These are phyloP conservation scores for Lamproptera curius DNA, from an alignment of 2,888 invertebrate genomes.

Conservation along the genomic window DNA sequence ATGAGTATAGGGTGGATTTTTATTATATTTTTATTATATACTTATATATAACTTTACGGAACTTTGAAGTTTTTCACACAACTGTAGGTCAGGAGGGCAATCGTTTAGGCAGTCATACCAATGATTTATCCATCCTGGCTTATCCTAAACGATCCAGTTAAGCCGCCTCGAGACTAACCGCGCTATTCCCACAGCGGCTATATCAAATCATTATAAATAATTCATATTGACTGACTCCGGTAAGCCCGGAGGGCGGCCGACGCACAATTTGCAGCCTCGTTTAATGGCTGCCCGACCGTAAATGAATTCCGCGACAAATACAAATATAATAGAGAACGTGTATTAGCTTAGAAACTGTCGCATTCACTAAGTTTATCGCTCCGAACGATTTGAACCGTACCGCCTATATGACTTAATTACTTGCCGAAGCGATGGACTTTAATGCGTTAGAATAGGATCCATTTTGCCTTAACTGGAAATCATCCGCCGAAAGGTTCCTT, in stretches of 20 bases:
- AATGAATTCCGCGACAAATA: slow-evolving; percentile 24
- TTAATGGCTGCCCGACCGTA: slow-evolving; percentile 18
- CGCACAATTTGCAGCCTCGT: slow-evolving; percentile 39
- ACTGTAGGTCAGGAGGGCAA: no score
- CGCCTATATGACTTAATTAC: slow-evolving; percentile 29
- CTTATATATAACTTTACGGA: no score
- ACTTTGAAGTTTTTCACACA: no score
- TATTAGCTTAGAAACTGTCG: background rate
- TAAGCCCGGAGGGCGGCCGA: slow-evolving; percentile 37
- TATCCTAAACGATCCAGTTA: no score
- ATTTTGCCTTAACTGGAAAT: background rate
- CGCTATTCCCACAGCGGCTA: background rate
- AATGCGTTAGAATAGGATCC: background rate
- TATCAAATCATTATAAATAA: slow-evolving; percentile 39
- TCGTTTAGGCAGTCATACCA: no score
- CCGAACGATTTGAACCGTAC: slow-evolving; percentile 24
- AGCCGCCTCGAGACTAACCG: no score
- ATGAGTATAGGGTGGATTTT: no score
- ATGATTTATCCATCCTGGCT: no score
- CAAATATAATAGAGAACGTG: slow-evolving; percentile 20
- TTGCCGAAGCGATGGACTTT: slow-evolving; percentile 18
- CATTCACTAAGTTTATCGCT: slow-evolving; percentile 18
- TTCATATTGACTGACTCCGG: slow-evolving; percentile 39
- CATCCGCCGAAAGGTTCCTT: background rate
- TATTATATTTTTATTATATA: no score